phyloP scores from a whole-genome alignment of 1,140 invertebrate species.

The Drosophila ohnishii region DNA sequence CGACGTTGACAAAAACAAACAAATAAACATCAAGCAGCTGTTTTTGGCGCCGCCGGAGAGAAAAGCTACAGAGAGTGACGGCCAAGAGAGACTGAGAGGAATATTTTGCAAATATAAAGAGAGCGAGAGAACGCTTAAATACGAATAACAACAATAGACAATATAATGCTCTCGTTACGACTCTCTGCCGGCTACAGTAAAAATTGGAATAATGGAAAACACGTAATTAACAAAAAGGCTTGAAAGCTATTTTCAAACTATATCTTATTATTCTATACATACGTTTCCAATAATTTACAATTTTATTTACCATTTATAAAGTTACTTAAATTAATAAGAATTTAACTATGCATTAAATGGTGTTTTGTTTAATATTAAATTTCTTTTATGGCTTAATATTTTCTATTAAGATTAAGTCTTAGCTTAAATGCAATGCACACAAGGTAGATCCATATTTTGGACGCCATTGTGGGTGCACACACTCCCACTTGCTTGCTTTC shows the following conservation, averaged over 20 bases:
- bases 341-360: too few relatives aligned
- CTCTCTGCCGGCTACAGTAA: constrained; percentile 56
- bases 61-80: constrained; percentile 5
- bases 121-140: constrained; percentile 3
- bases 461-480: constrained; percentile 6
- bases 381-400: too few relatives aligned
- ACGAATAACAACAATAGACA: constrained; percentile 9
- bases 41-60: constrained; percentile 58
- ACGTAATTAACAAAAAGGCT: too few relatives aligned
- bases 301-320: too few relatives aligned
- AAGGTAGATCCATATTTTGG: neutral
- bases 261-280: too few relatives aligned
- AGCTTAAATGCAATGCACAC: neutral
- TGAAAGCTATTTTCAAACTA: too few relatives aligned
- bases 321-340: too few relatives aligned
- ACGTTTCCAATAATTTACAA: too few relatives aligned
- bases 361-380: too few relatives aligned
- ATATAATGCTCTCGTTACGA: constrained; percentile 5
- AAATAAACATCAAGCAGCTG: constrained; percentile 79
- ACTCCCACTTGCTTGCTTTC: constrained; percentile 1
- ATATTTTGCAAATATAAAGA: constrained; percentile 11
- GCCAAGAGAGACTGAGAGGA: constrained; percentile 1
- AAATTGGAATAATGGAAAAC: neutral
- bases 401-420: neutral
- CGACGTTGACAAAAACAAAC: constrained; percentile 62